These are phyloP conservation scores for Hydrolagus colliei DNA, from an alignment of 2,797 vertebrate genomes.

Conservation along the genomic window DNA sequence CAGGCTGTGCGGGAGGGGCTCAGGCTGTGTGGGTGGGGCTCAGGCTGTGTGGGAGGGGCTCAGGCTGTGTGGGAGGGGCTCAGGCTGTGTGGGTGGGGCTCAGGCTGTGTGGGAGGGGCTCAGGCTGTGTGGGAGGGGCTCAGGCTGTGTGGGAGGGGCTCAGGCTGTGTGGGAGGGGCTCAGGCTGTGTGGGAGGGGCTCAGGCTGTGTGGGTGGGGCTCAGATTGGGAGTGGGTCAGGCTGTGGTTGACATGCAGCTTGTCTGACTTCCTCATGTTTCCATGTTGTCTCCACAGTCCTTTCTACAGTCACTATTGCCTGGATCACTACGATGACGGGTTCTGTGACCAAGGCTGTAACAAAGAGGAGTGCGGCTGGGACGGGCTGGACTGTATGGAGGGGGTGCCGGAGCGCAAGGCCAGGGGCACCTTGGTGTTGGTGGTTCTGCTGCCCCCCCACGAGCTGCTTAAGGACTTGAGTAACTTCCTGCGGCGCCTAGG, in stretches of 20 bases:
- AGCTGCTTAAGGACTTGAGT: slow-evolving; percentile 71
- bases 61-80: too few species aligned
- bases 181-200: too few species aligned
- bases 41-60: too few species aligned
- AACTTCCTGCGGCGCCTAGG: slow-evolving; percentile 79
- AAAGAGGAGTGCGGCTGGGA: slow-evolving; percentile 87
- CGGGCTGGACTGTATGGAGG: slow-evolving; percentile 72
- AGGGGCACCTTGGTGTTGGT: slow-evolving; percentile 76
- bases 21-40: too few species aligned
- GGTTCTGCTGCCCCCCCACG: slow-evolving; percentile 75
- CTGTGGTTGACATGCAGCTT: neutral
- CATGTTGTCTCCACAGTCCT: slow-evolving; percentile 45
- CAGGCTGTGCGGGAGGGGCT: fast-evolving
- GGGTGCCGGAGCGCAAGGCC: slow-evolving; percentile 59
- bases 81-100: neutral
- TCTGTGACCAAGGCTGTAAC: slow-evolving; percentile 83
- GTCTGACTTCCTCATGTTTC: neutral
- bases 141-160: neutral
- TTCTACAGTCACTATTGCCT: slow-evolving; percentile 77
- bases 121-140: neutral
- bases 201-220: too few species aligned
- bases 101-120: too few species aligned
- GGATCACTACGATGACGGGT: slow-evolving; percentile 74
- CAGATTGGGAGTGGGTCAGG: too few species aligned
- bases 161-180: fast-evolving